These are phyloP conservation scores for Eledone cirrhosa DNA, from an alignment of 2,888 invertebrate genomes.

Conservation along the genomic window DNA sequence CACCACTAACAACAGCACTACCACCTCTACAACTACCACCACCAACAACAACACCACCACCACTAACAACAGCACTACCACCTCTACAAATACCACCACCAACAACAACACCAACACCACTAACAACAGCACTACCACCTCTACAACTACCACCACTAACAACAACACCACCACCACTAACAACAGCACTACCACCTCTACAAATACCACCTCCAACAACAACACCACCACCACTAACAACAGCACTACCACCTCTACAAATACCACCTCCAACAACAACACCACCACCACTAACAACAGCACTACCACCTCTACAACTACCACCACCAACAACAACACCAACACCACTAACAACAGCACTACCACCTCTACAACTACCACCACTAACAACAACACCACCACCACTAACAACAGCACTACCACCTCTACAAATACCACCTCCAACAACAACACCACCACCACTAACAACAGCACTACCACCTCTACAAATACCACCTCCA, in stretches of 20 bases:
- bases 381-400: not conserved
- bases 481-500: not conserved
- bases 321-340: not conserved
- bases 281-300: not conserved
- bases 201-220: not conserved
- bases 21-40: not conserved
- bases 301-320: constrained; percentile 3
- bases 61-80: no score
- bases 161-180: no score
- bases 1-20: not conserved
- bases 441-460: no score
- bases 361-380: no score
- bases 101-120: no score
- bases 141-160: not conserved
- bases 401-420: not conserved
- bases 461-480: not conserved
- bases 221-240: not conserved
- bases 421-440: not conserved
- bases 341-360: not conserved
- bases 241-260: constrained; percentile 9
- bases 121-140: not conserved
- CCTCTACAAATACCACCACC: not conserved
- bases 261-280: not conserved
- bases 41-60: not conserved
- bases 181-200: constrained; percentile 9